Evolutionary conservation across 1,140 invertebrate genomes (phyloP).

Genomic region (Drosophila leontia): DNA sequence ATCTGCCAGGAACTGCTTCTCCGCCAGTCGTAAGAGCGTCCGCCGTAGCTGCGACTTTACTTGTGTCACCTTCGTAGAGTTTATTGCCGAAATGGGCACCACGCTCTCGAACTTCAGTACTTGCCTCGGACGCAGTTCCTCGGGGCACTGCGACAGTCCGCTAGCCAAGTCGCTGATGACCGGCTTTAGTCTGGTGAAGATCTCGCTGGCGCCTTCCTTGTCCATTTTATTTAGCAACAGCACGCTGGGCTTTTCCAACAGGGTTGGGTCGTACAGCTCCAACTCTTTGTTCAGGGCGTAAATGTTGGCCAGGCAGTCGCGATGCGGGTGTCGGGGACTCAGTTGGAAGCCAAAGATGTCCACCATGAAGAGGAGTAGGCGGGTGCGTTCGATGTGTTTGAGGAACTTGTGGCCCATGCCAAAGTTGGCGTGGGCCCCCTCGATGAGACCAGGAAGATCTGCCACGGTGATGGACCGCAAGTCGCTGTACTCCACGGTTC

Average conservation of each 20-base stretch:
- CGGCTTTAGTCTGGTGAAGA: constrained; percentile 87
- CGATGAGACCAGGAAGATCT: constrained; percentile 97
- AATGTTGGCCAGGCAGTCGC: constrained; percentile 94
- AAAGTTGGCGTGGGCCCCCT: constrained; percentile 95
- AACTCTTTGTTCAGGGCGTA: constrained; percentile 96
- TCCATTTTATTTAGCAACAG: constrained; percentile 98
- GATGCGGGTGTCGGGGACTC: constrained; percentile 87
- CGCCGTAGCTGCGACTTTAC: constrained; percentile 87
- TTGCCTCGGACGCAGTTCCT: constrained; percentile 88
- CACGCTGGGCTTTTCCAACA: constrained; percentile 94
- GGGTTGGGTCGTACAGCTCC: constrained; percentile 94
- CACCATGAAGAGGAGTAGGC: constrained; percentile 94
- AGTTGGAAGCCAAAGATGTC: constrained; percentile 95
- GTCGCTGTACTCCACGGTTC: constrained; percentile 91
- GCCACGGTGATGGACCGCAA: constrained; percentile 92
- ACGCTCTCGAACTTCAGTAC: constrained; percentile 90
- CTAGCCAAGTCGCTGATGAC: constrained; percentile 87
- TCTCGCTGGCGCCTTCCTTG: constrained; percentile 87
- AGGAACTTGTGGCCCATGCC: constrained; percentile 93
- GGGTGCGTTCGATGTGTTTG: constrained; percentile 96
- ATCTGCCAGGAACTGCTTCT: constrained; percentile 50
- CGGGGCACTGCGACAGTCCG: constrained; percentile 86
- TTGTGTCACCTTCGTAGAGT: constrained; percentile 85
- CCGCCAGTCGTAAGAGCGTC: constrained; percentile 60
- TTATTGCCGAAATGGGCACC: constrained; percentile 88